A percentile compares a stretch with the other conserved stretches of the same genome.
These are phyloP conservation scores for Leistus spinibarbis DNA, from an alignment of 2,888 invertebrate genomes.

Conservation along the genomic window DNA sequence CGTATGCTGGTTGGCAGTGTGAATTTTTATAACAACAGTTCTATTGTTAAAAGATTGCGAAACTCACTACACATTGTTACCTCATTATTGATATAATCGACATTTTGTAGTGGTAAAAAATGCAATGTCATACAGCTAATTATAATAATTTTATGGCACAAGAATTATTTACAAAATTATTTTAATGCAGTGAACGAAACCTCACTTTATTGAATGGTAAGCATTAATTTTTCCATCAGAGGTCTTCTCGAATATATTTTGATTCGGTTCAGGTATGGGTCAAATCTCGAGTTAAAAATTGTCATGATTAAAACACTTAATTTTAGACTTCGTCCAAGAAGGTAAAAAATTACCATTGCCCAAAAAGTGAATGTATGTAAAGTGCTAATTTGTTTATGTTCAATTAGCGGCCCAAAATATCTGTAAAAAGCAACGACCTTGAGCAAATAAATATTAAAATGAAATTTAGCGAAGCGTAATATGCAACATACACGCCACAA, in stretches of 20 bases:
- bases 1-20: neutral
- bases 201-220: neutral
- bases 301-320: too few species aligned
- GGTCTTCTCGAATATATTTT: too few species aligned
- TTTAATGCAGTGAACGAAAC: neutral
- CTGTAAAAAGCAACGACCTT: slow-evolving; percentile 27
- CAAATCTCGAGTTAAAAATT: too few species aligned
- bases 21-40: slow-evolving; percentile 14
- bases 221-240: too few species aligned
- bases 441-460: slow-evolving; percentile 31
- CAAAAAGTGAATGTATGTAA: neutral
- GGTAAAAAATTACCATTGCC: too few species aligned
- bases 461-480: slow-evolving; percentile 15
- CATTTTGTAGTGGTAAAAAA: slow-evolving; percentile 4
- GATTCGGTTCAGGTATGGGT: too few species aligned
- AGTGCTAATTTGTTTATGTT: neutral
- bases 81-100: slow-evolving; percentile 27
- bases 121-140: slow-evolving; percentile 17
- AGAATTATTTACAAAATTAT: slow-evolving; percentile 2
- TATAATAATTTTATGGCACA: slow-evolving; percentile 10
- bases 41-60: slow-evolving; percentile 14
- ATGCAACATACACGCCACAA: neutral
- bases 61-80: slow-evolving; percentile 9
- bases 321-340: too few species aligned
- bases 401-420: slow-evolving; percentile 20